Percentiles rank a stretch among this genome's conserved stretches.
Evolutionary conservation across 2,113 vertebrate species (phyloP).

Genomic region (Columba livia): DNA sequence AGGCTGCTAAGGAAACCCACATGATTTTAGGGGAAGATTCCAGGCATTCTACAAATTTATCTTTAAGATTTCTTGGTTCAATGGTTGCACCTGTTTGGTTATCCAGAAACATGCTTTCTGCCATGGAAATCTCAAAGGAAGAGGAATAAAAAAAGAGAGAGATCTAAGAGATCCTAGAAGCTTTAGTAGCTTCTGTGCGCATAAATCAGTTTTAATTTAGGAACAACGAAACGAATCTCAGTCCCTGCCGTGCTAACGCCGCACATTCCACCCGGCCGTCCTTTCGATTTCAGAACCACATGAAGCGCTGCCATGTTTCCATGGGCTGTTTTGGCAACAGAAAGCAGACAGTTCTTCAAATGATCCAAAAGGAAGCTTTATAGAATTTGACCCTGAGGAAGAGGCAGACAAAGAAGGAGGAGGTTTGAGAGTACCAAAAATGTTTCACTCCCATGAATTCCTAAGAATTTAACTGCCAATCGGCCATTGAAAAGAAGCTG

Average conservation of each 20-base stretch:
- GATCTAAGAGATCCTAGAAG: background rate
- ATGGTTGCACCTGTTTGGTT: background rate
- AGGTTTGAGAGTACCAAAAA: background rate
- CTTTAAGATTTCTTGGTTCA: background rate
- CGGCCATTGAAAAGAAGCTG: background rate
- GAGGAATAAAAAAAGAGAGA: accelerated
- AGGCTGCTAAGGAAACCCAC: background rate
- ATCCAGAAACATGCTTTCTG: background rate
- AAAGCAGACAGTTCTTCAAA: background rate
- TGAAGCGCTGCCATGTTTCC: slow-evolving; percentile 31
- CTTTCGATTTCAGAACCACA: background rate
- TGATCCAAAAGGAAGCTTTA: background rate
- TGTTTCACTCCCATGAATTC: background rate
- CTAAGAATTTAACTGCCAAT: background rate
- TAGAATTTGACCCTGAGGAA: background rate
- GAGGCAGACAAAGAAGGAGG: background rate
- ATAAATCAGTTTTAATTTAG: background rate
- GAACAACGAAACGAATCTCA: background rate
- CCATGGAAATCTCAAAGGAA: background rate
- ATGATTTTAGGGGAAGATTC: background rate
- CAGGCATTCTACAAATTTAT: background rate
- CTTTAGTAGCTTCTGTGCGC: background rate
- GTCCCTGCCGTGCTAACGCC: background rate
- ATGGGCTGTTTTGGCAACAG: background rate
- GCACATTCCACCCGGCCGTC: background rate